Conservation (phyloP, 92 coral and sea anemone species). For the Porites lobata region DNA sequence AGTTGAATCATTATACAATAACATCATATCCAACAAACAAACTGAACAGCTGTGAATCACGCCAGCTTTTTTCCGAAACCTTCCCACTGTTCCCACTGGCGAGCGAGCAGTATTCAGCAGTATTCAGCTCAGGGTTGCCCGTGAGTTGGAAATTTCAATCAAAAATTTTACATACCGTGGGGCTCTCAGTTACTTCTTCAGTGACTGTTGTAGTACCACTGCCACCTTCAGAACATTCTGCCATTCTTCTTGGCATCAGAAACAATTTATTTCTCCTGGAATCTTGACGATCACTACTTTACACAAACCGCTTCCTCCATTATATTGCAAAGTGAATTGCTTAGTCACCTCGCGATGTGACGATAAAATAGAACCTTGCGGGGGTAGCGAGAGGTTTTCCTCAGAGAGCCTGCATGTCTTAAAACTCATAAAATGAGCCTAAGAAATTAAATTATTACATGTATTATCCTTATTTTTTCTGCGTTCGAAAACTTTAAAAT, state of each 20-base stretch:
- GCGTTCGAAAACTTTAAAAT: neutral
- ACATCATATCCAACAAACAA: too few species aligned
- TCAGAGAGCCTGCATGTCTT: too few species aligned
- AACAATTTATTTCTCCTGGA: neutral
- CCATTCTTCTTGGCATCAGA: constrained; percentile 53
- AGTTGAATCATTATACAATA: too few species aligned
- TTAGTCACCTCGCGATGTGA: constrained; percentile 28
- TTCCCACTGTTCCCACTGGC: too few species aligned
- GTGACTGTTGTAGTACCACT: constrained; percentile 78
- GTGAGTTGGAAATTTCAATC: too few species aligned
- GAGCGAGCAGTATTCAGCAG: too few species aligned
- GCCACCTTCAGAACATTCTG: constrained; percentile 68
- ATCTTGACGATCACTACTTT: neutral
- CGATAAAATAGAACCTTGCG: neutral
- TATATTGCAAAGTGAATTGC: neutral
- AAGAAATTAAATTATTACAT: neutral
- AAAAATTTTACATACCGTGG: constrained; percentile 53
- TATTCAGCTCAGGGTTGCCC: too few species aligned
- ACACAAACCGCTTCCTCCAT: too few species aligned
- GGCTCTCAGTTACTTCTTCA: constrained; percentile 77
- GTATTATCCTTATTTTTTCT: too few species aligned
- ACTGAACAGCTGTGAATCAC: too few species aligned
- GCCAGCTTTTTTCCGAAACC: too few species aligned
- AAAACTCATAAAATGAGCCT: neutral
- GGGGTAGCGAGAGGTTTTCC: neutral